phyloP scores from a whole-genome alignment of 35 echinoderm and acorn worm genomes.

The Lytechinus variegatus region DNA sequence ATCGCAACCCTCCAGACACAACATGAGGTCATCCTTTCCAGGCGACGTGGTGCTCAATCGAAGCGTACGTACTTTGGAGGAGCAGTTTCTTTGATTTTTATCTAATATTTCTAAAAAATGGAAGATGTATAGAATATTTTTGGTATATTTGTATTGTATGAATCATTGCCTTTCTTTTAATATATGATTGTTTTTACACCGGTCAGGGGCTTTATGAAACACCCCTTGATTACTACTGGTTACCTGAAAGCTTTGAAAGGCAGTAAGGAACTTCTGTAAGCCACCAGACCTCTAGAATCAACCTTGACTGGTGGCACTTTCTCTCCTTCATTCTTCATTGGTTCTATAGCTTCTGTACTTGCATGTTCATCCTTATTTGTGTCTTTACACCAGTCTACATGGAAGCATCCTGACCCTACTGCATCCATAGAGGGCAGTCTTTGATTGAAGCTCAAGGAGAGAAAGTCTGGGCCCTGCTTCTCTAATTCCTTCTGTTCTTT shows the following conservation, averaged over 20 bases:
- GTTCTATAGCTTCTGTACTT: neutral
- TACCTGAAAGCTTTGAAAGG: slow-evolving; percentile 76
- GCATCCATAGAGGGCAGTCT: neutral
- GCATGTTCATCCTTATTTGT: neutral
- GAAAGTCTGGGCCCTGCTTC: slow-evolving; percentile 29
- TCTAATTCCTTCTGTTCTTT: neutral
- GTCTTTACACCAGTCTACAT: slow-evolving; percentile 50
- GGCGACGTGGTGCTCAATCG: no score
- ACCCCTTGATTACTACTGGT: neutral
- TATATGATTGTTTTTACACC: no score
- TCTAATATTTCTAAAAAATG: no score
- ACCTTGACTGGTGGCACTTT: neutral
- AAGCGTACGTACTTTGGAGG: no score
- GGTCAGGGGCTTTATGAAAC: no score
- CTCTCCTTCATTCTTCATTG: neutral
- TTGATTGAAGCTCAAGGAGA: neutral
- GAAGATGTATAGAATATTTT: no score
- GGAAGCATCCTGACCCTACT: neutral
- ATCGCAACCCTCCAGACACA: no score
- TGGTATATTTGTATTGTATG: no score
- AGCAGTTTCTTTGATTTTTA: no score
- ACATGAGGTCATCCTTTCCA: no score
- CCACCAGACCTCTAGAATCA: neutral
- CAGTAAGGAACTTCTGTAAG: slow-evolving; percentile 63
- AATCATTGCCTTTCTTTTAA: no score